Conservation (phyloP, 2,888 invertebrate genomes). For the Caenorhabditis sp. region DNA sequence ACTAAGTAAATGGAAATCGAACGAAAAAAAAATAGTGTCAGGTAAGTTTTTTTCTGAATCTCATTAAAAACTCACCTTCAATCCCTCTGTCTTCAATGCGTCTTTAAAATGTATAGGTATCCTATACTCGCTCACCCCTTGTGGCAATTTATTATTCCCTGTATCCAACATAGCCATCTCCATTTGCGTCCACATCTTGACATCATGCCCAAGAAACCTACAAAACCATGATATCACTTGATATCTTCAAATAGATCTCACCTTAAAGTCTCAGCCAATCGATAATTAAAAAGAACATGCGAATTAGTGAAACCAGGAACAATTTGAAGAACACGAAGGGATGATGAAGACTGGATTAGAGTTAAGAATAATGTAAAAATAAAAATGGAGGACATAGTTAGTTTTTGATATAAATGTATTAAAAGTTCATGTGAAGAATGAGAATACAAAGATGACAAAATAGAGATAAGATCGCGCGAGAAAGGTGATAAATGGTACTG, state of each 20-base stretch:
- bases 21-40: no score
- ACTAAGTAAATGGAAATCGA: no score
- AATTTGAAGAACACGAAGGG: slow-evolving; percentile 62
- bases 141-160: slow-evolving; percentile 52
- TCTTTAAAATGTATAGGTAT: slow-evolving; percentile 67
- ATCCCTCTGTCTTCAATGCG: slow-evolving; percentile 63
- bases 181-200: slow-evolving; percentile 68
- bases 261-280: slow-evolving; percentile 63
- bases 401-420: no score
- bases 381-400: no score
- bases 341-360: background rate
- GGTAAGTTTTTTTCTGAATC: no score
- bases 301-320: slow-evolving; percentile 70
- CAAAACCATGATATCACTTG: no score
- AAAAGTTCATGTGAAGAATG: no score
- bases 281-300: slow-evolving; percentile 69
- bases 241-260: no score
- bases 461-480: no score
- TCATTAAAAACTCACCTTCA: slow-evolving; percentile 62
- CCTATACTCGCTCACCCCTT: slow-evolving; percentile 53
- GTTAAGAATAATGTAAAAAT: background rate
- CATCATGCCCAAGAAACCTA: slow-evolving; percentile 61
- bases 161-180: slow-evolving; percentile 63
- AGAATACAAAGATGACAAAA: no score
- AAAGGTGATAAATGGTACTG: no score